phyloP scores from a whole-genome alignment of 2,113 vertebrate genomes.

The Microtus montanus region DNA sequence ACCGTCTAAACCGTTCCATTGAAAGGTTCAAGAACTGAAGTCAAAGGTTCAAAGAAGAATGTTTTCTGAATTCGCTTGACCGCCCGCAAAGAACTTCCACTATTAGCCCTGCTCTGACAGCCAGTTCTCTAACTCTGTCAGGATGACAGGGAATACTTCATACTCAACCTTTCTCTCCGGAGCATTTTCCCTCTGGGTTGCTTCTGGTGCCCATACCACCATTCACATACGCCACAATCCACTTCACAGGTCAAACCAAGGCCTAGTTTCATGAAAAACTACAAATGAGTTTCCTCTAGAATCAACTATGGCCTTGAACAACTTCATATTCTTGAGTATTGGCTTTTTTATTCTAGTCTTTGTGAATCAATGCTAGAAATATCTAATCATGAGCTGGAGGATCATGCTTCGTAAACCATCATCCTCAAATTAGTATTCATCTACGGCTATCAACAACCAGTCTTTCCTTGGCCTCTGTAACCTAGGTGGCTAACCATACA shows the following conservation, averaged over 20 bases:
- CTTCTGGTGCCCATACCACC: conserved; percentile 40
- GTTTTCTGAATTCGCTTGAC: conserved; percentile 57
- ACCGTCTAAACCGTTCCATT: conserved; percentile 44
- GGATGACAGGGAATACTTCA: neutral
- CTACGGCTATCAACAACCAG: conserved; percentile 44
- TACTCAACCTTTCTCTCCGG: conserved; percentile 17
- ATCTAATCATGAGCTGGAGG: neutral
- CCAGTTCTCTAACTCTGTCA: conserved; percentile 56
- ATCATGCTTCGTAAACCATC: neutral
- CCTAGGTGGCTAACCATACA: conserved; percentile 34
- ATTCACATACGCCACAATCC: conserved; percentile 46
- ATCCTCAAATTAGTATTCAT: conserved; percentile 41
- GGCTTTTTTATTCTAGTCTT: neutral
- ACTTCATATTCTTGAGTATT: neutral
- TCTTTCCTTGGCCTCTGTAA: conserved; percentile 3
- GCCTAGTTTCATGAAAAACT: conserved; percentile 30
- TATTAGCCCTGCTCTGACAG: conserved; percentile 19
- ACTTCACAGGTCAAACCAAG: conserved; percentile 49
- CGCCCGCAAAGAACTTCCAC: conserved; percentile 46
- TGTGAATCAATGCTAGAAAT: conserved; percentile 36
- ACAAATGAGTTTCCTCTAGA: conserved; percentile 27
- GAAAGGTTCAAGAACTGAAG: conserved; percentile 58
- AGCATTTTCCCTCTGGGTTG: conserved; percentile 1
- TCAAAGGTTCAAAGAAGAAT: conserved; percentile 70
- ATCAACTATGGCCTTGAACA: neutral